Base-by-base conservation (phyloP, 2,113 vertebrate species). In the Heterochromis multidens region DNA sequence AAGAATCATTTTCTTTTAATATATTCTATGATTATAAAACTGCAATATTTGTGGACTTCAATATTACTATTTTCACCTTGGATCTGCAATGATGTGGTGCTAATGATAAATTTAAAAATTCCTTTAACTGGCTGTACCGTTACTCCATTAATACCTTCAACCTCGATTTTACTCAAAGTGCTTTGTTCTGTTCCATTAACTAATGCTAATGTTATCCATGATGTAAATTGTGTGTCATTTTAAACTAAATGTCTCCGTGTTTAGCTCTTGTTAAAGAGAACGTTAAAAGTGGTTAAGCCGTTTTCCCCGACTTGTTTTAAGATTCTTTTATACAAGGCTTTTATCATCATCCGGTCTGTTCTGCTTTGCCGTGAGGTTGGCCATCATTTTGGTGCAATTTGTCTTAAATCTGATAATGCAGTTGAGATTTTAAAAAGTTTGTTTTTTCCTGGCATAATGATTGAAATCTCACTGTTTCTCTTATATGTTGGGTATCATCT, bases 1-100 rank as follows among this genome's bases (percentile, higher is more conserved):
- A 93, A 92, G 87, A 94, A 91, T 95, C 89, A 76, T 54, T 93
- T 90, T 94, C 88, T 95, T 87, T 90, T 95, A 96, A 96, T 96
- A 95, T 96, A 96, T 96, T 92, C 92, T 91, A 90, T 91, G 86
- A 94, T 91, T 94, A 88, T 87, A 88, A 91, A 92, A 92, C 87
- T 88, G 85, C 89, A 90, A 77, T 87, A 86, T 87, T 92, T 93
- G 87, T 89, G 89, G 87, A 91, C 88, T 91, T 85, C 52, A 85
- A 23, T 91, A 78, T 79, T 85, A 61, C 84, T 77, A 33, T 79
- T 70, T 86, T 85, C 82, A 87, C 58, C 80, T 85, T 79, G 29
- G 31, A 86, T 89, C 83, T 83, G 87, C 90, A 76, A 79, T 87
- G 67, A 81, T 81, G 17, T 83, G 74, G 91, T 86, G 77, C 81